A percentile compares a stretch with the other conserved stretches of the same genome.
Evolutionary conservation across 2,888 invertebrate species (phyloP).

Genomic region (Lasioglossum lativentre): DNA sequence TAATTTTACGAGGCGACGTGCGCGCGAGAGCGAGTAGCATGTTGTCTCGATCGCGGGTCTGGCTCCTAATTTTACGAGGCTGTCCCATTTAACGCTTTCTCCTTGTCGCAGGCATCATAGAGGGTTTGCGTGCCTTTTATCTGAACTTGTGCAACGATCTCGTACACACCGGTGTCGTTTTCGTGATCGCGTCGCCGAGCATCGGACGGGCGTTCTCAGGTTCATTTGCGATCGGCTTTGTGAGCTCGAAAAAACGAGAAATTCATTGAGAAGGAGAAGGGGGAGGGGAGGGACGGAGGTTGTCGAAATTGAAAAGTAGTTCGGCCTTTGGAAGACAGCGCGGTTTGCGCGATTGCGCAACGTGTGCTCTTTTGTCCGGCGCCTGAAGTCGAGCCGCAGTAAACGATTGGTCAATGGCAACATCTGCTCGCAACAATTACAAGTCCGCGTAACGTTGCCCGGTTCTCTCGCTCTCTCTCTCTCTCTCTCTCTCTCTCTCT

Average conservation of each 20-base stretch:
- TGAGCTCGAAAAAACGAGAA: not conserved
- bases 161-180: not conserved
- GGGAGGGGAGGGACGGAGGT: not conserved
- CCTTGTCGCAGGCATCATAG: slow-evolving; percentile 40
- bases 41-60: not conserved
- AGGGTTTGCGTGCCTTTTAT: slow-evolving; percentile 39
- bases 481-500: not conserved
- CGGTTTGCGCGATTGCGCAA: slow-evolving; percentile 32
- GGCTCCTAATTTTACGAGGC: slow-evolving; percentile 63
- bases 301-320: slow-evolving; percentile 7
- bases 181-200: not conserved
- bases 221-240: not conserved
- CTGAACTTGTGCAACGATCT: slow-evolving; percentile 6
- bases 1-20: slow-evolving; percentile 60
- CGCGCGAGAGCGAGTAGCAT: not conserved
- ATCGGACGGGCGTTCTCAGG: not conserved
- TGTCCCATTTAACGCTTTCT: slow-evolving; percentile 37
- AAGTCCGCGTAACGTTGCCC: slow-evolving; percentile 40
- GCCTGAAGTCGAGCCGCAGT: slow-evolving; percentile 9
- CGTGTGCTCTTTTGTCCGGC: not conserved
- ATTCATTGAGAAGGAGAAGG: not conserved
- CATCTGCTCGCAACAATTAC: slow-evolving; percentile 68
- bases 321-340: not conserved
- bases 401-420: slow-evolving; percentile 22
- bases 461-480: not conserved